phyloP scores from a whole-genome alignment of 1,140 invertebrate genomes.

The Cecropterus lyciades region DNA sequence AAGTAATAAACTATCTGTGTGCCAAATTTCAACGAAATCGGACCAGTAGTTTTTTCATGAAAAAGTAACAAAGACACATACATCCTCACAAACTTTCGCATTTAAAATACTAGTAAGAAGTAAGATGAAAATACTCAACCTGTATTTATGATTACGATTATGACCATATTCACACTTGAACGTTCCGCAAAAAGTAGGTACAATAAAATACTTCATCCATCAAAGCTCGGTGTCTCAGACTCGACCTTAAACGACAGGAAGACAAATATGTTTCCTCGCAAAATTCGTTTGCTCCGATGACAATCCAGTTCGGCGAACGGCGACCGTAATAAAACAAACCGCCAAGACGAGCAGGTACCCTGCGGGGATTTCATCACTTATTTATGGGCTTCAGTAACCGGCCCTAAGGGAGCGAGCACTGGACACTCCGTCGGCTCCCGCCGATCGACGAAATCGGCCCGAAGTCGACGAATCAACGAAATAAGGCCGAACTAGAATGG shows the following conservation, averaged over 20 bases:
- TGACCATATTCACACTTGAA: too few species aligned
- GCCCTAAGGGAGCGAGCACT: conserved; percentile 5
- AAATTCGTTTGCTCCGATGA: conserved; percentile 15
- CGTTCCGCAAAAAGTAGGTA: neutral
- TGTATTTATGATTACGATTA: too few species aligned
- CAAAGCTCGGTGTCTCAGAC: neutral
- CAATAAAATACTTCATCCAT: neutral
- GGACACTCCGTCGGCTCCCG: conserved; percentile 1
- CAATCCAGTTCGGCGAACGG: conserved; percentile 14
- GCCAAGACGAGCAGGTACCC: conserved; percentile 14
- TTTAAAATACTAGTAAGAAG: too few species aligned
- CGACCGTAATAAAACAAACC: conserved; percentile 19
- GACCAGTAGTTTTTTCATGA: too few species aligned
- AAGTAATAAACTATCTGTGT: too few species aligned
- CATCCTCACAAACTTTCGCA: too few species aligned
- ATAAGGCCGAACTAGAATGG: conserved; percentile 10
- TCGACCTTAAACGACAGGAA: neutral
- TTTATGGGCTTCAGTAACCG: conserved; percentile 15
- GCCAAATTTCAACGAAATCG: too few species aligned
- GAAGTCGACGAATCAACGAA: conserved; percentile 12
- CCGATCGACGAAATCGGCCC: conserved; percentile 10
- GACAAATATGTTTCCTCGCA: conserved; percentile 4
- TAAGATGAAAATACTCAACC: too few species aligned
- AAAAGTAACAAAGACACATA: too few species aligned
- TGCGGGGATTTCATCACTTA: conserved; percentile 21